A percentile compares a stretch with the other conserved stretches of the same genome.
phyloP scores from a whole-genome alignment of 2,888 invertebrate genomes.

The Neoitamus cyanurus region DNA sequence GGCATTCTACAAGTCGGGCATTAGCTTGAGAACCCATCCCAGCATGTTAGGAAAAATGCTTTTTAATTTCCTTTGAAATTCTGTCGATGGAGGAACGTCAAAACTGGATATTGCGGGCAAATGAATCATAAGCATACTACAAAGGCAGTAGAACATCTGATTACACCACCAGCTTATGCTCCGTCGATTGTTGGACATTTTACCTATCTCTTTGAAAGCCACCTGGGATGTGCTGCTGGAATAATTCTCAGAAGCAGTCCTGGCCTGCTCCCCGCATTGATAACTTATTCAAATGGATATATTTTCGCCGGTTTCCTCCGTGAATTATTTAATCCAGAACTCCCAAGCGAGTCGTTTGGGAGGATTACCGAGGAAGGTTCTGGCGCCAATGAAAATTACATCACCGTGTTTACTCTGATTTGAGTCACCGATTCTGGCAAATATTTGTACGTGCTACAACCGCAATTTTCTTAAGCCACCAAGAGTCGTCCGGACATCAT shows the following conservation, averaged over 20 bases:
- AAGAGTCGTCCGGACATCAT: not conserved
- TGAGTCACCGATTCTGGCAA: not conserved
- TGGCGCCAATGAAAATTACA: not conserved
- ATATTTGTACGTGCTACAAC: not conserved
- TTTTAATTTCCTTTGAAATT: not conserved
- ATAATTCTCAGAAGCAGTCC: not conserved
- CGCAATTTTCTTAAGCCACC: not conserved
- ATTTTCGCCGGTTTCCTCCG: not conserved
- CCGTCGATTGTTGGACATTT: not conserved
- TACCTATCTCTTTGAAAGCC: not conserved
- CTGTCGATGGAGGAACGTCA: not conserved
- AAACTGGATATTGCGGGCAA: not conserved
- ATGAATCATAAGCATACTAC: not conserved
- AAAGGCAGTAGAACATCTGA: not conserved
- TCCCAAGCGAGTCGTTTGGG: not conserved
- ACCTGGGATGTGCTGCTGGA: not conserved
- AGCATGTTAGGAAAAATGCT: not conserved
- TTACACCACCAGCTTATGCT: not conserved
- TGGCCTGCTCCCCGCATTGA: not conserved
- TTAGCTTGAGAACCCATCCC: not conserved
- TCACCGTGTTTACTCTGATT: conserved; percentile 1
- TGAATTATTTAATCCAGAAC: conserved; percentile 12
- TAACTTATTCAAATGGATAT: conserved; percentile 18
- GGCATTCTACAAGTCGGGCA: not conserved
- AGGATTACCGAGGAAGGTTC: not conserved